phyloP scores from a whole-genome alignment of 2,888 invertebrate species.

The Drosophila gaucha region DNA sequence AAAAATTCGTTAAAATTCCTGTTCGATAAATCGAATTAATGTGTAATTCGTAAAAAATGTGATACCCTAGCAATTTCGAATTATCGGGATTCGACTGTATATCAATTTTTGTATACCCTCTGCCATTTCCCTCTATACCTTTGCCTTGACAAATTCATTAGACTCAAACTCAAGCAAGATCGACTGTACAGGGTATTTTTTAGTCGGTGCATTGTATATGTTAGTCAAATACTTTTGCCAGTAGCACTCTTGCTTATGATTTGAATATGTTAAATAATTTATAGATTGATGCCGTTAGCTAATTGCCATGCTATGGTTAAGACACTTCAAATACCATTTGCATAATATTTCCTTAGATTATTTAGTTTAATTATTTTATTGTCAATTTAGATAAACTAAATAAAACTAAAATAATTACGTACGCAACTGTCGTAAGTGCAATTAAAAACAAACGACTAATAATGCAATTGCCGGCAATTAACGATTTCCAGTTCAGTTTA shows the following conservation, averaged over 20 bases:
- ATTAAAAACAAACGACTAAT: neutral
- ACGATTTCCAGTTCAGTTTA: conserved; percentile 10
- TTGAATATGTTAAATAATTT: conserved; percentile 10
- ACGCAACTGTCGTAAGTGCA: neutral
- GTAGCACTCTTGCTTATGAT: neutral
- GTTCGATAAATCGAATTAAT: no score
- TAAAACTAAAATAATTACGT: neutral
- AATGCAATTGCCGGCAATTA: conserved; percentile 26
- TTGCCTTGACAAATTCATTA: no score
- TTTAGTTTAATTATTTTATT: conserved; percentile 1
- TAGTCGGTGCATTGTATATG: no score
- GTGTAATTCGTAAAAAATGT: no score
- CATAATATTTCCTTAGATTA: conserved; percentile 2
- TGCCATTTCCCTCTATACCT: no score
- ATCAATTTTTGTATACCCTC: no score
- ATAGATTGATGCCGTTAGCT: conserved; percentile 30
- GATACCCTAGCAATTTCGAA: no score
- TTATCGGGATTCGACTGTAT: no score
- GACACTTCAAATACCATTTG: conserved; percentile 13
- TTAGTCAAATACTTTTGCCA: no score
- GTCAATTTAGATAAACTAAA: neutral
- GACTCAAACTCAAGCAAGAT: no score
- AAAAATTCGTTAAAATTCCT: no score
- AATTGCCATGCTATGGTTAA: conserved; percentile 7
- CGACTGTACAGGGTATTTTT: neutral